Conservation (phyloP, 1,140 invertebrate species). For the Potamilus streckersoni region DNA sequence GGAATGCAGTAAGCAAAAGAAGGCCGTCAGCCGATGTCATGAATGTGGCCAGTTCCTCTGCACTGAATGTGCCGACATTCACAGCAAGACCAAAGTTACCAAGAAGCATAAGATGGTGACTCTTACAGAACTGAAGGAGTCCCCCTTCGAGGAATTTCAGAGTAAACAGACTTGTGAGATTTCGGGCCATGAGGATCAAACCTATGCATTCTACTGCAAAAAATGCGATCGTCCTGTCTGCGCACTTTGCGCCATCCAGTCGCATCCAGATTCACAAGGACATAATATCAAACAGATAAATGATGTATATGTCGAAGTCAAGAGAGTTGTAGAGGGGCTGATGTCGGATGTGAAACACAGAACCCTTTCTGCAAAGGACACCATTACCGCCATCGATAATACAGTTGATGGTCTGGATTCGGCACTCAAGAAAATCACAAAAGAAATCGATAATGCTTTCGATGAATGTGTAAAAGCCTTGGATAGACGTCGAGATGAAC, state of each 20-base stretch:
- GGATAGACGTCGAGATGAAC: conserved; percentile 18
- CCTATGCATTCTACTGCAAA: conserved; percentile 24
- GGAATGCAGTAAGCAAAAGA: conserved; percentile 8
- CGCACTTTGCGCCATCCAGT: conserved; percentile 22
- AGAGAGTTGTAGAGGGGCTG: conserved; percentile 18
- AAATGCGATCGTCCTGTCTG: conserved; percentile 21
- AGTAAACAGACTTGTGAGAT: conserved; percentile 12
- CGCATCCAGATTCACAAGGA: conserved; percentile 27
- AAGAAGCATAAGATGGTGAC: conserved; percentile 20
- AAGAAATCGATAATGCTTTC: conserved; percentile 19
- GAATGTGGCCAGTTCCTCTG: conserved; percentile 32
- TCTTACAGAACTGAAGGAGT: conserved; percentile 19
- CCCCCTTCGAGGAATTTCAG: conserved; percentile 28
- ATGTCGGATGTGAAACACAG: conserved; percentile 31
- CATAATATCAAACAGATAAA: conserved; percentile 26
- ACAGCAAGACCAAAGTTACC: conserved; percentile 23
- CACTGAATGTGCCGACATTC: conserved; percentile 21
- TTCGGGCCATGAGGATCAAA: conserved; percentile 24
- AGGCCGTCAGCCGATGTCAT: conserved; percentile 17
- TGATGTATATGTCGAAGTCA: conserved; percentile 24
- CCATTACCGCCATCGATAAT: conserved; percentile 14
- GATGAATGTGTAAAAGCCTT: conserved; percentile 22
- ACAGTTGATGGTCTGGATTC: conserved; percentile 15
- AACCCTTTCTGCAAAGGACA: conserved; percentile 27
- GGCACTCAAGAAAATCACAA: conserved; percentile 9